These are phyloP conservation scores for Synanthedon vespiformis DNA, from an alignment of 2,888 invertebrate genomes.

Conservation along the genomic window DNA sequence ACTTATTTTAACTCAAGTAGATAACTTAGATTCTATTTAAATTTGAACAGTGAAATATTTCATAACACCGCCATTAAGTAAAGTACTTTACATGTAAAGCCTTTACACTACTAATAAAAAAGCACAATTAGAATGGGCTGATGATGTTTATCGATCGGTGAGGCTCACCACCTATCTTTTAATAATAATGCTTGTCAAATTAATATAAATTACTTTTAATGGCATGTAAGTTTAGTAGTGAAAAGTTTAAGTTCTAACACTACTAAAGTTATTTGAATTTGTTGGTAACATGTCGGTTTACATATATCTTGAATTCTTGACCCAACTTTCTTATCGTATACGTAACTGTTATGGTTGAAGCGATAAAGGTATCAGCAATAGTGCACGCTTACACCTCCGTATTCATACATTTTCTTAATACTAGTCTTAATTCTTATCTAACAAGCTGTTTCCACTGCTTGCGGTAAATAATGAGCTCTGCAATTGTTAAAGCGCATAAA, in stretches of 20 bases:
- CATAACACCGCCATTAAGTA: too few relatives aligned
- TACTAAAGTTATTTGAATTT: neutral
- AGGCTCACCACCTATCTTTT: too few relatives aligned
- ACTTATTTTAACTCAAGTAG: too few relatives aligned
- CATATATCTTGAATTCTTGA: conserved; percentile 38
- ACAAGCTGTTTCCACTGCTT: neutral
- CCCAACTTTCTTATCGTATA: conserved; percentile 46
- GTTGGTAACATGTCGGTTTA: conserved; percentile 34
- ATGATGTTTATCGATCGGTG: too few relatives aligned
- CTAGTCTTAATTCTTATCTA: neutral
- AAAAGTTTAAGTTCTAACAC: conserved; percentile 14
- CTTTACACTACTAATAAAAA: too few relatives aligned
- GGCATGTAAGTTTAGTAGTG: conserved; percentile 13
- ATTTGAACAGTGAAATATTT: too few relatives aligned
- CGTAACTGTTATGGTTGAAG: conserved; percentile 41
- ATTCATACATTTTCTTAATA: neutral
- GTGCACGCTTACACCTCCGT: conserved; percentile 8
- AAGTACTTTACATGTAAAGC: too few relatives aligned
- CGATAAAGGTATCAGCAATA: conserved; percentile 40
- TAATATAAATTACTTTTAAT: too few relatives aligned
- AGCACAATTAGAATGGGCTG: too few relatives aligned
- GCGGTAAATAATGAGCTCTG: neutral
- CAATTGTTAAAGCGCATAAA: too few relatives aligned
- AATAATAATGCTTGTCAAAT: too few relatives aligned
- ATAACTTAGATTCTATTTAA: too few relatives aligned